Evolutionary conservation across 2,888 invertebrate genomes (phyloP), one percentile per base, ranked within the genome.

Genomic region (Cryptus armator): DNA sequence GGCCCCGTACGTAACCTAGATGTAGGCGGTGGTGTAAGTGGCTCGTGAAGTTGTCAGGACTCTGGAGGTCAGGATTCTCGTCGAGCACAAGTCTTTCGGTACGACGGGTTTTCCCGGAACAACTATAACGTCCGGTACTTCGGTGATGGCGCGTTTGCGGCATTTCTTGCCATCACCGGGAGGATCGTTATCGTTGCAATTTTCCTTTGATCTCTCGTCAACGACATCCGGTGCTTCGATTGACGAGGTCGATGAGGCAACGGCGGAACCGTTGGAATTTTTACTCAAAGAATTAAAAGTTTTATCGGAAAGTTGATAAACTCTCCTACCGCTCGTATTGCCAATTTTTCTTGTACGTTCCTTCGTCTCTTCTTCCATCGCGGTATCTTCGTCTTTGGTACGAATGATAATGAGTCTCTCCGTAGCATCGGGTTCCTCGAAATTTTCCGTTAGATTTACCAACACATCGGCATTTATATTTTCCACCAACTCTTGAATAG

Each of bases 11-110:
- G 88, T 87, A 89, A 90, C 89, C 90, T 91, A 93, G 88, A 93
- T 93, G 89, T 93, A 93, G 90, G 92, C 92, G 86, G 93, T 93
- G 90, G 93, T 93, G 90, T 93, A 93, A 89, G 92, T 93, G 86
- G 93, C 90, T 87, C 93, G 92, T 89, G 91, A 91, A 87, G 91
- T 90, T 89, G 91, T 92, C 87, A 91, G 91, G 92, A 90, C 90
- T 91, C 90, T 92, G 91, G 92, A 91, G 71, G 90, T 92, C 86
- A 91, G 91, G 90, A 92, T 90, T 87, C 90, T 89, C 89, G 90
- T 90, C 90, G 92, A 91, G 89, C 91, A 91, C 88, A 90, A 89
- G 88, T 92, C 90, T 90, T 90, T 92, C 86, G 90, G 89, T 82
- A 89, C 88, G 86, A 87, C 83, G 74, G 91, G 88, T 82, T 87